Evolutionary conservation across 2,888 invertebrate genomes (phyloP).

Genomic region (Tyria jacobaeae): DNA sequence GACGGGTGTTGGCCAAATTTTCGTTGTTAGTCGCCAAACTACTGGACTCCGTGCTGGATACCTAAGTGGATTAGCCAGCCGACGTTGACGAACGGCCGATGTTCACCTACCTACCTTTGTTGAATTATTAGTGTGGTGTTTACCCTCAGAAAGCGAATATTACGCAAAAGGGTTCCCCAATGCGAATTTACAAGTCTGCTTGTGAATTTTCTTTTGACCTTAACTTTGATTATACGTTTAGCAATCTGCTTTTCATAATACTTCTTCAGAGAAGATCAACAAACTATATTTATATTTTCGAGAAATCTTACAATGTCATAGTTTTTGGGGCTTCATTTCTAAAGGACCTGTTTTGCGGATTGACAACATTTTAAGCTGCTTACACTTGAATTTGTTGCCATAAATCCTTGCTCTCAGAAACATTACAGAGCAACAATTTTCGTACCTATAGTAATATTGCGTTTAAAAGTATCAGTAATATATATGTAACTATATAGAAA

Average conservation of each 20-base stretch:
- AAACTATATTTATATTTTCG: neutral
- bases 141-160: conserved; percentile 37
- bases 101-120: conserved; percentile 45
- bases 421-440: conserved; percentile 40
- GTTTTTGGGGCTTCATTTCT: conserved; percentile 48
- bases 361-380: conserved; percentile 57
- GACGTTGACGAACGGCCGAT: conserved; percentile 62
- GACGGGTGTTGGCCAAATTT: conserved; percentile 53
- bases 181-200: conserved; percentile 41
- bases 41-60: conserved; percentile 45
- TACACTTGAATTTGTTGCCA: conserved; percentile 48
- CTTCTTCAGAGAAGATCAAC: neutral
- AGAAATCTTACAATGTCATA: conserved; percentile 34
- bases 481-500: neutral
- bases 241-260: conserved; percentile 15
- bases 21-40: conserved; percentile 56
- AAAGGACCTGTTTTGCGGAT: conserved; percentile 40
- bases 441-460: too few relatives aligned
- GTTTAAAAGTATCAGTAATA: too few relatives aligned
- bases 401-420: conserved; percentile 41
- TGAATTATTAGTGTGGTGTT: conserved; percentile 47
- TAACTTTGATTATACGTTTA: conserved; percentile 28
- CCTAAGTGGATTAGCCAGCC: conserved; percentile 64
- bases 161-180: conserved; percentile 34
- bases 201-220: conserved; percentile 45